A percentile compares a stretch with the other conserved stretches of the same genome.
These are phyloP conservation scores for Arctocebus calabarensis DNA, from an alignment of 2,797 vertebrate species.

Conservation along the genomic window DNA sequence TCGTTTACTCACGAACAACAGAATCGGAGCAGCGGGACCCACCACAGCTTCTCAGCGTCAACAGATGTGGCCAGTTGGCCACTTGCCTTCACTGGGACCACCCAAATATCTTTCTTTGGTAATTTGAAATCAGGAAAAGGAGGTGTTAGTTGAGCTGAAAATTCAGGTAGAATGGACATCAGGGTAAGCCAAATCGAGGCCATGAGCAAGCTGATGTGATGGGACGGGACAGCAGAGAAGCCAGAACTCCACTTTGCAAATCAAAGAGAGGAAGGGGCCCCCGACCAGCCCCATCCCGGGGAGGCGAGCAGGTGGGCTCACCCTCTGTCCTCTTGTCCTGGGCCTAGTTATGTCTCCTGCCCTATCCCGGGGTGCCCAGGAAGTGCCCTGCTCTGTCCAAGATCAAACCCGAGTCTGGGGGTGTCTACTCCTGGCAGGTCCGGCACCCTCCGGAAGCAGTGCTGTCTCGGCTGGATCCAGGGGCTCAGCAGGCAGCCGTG, in stretches of 20 bases:
- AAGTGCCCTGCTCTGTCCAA: not conserved
- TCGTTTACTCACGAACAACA: not conserved
- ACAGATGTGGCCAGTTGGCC: not conserved
- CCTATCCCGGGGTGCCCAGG: not conserved
- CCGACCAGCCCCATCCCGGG: not conserved
- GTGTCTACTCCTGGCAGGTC: not conserved
- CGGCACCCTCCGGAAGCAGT: not conserved
- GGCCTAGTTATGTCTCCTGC: not conserved
- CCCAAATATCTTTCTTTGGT: not conserved
- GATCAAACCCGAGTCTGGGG: not conserved
- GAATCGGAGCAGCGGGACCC: not conserved
- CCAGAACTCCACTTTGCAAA: not conserved
- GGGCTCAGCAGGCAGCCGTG: too few relatives aligned
- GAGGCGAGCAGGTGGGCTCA: not conserved
- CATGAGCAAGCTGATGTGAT: not conserved
- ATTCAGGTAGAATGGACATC: not conserved
- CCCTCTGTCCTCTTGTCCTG: not conserved
- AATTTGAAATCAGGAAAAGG: constrained; percentile 15
- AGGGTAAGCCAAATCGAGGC: not conserved
- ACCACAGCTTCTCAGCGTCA: not conserved
- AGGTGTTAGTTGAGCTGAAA: not conserved
- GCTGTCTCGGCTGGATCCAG: not conserved
- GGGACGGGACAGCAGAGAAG: not conserved
- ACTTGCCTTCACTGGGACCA: not conserved
- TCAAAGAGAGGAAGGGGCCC: not conserved